Base-by-base conservation (phyloP, 2,888 invertebrate species). In the Sympetrum striolatum region DNA sequence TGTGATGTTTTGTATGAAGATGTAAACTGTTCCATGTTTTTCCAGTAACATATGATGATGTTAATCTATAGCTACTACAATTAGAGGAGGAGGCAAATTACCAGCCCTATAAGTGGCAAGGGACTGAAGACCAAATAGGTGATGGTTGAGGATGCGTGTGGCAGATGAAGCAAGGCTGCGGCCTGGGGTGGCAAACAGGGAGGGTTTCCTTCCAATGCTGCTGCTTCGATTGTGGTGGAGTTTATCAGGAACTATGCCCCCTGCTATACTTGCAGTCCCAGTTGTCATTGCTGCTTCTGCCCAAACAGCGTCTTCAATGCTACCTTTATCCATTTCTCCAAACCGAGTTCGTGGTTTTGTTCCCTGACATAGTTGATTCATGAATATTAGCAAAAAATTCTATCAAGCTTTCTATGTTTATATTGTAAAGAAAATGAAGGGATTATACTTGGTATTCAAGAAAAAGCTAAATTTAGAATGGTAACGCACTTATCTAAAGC, bases 101-200 rank as follows among this genome's bases (percentile, higher is more conserved):
- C 94, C 94, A 92, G 94, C 93, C 93, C 94, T 94, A 91, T 94
- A 93, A 92, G 94, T 94, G 92, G 94, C 94, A 91, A 94, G 93
- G 92, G 95, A 95, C 92, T 95, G 95, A 91, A 95, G 94, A 92
- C 96, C 96, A 93, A 96, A 96, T 92, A 96, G 94, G 94, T 96
- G 96, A 93, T 96, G 96, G 94, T 96, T 96, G 93, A 96, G 96
- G 92, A 96, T 95, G 92, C 96, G 95, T 91, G 96, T 96, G 92
- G 96, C 96, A 37, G 86, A 86, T 91, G 96, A 96, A 92, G 96
- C 96, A 92, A 96, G 94, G 93, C 96, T 96, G 93, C 96, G 86
- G 53, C 86, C 86, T n/a, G 86, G 86, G 53, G 86, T 86, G 35
- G 86, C 86, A 86, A 86, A 86, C 60, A 86, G 86, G 60, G 86